These are phyloP conservation scores for Psix sp. DNA, from an alignment of 1,140 invertebrate genomes.

Conservation along the genomic window DNA sequence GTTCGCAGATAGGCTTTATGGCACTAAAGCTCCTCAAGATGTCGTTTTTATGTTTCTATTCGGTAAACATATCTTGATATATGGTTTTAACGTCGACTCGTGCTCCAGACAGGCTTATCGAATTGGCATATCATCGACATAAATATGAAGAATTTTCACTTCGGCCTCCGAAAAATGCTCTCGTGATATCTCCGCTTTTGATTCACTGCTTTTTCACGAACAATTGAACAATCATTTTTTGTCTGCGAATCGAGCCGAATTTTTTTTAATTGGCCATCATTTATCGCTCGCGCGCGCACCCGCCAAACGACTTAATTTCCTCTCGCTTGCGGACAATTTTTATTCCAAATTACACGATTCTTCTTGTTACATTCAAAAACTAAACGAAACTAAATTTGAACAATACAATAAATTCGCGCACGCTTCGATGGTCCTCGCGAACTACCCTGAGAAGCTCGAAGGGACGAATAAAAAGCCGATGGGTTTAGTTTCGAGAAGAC, in stretches of 20 bases:
- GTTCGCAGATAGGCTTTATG: not conserved
- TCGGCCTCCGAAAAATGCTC: too few relatives aligned
- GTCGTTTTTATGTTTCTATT: slow-evolving; percentile 1
- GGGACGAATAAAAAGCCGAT: not conserved
- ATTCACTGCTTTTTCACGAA: too few relatives aligned
- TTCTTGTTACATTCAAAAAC: not conserved
- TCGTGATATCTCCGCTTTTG: too few relatives aligned
- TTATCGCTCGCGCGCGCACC: too few relatives aligned
- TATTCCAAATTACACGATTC: slow-evolving; percentile 1
- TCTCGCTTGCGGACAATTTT: not conserved
- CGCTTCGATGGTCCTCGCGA: not conserved
- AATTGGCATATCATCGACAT: not conserved
- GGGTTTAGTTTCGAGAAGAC: not conserved
- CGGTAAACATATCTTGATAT: slow-evolving; percentile 1
- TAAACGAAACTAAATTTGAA: not conserved
- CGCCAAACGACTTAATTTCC: too few relatives aligned
- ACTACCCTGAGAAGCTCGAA: not conserved
- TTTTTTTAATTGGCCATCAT: too few relatives aligned
- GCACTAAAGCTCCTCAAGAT: slow-evolving; percentile 1
- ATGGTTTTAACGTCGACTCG: not conserved
- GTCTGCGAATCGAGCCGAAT: too few relatives aligned
- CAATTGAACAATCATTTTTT: too few relatives aligned
- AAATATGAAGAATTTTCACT: not conserved
- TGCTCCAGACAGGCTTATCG: not conserved
- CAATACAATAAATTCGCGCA: slow-evolving; percentile 3